Conservation (phyloP, 2,888 invertebrate species). For the Rhamphomyia laevipes region DNA sequence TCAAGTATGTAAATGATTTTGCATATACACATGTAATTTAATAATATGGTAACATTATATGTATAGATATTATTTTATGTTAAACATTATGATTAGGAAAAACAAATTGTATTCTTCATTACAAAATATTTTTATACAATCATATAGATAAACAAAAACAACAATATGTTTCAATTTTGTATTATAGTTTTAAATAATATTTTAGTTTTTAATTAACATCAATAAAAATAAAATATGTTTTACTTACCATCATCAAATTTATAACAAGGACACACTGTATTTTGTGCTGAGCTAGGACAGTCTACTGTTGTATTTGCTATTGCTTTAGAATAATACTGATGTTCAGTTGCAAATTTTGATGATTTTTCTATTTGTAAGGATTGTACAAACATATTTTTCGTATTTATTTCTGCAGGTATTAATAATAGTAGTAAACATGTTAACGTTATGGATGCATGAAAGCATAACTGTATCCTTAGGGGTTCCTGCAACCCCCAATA, state of each 20-base stretch:
- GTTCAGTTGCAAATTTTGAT: conserved; percentile 7
- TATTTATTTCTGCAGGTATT: conserved; percentile 21
- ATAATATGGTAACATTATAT: not conserved
- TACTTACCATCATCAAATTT: conserved; percentile 73
- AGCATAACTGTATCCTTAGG: conserved; percentile 4
- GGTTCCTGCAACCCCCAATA: conserved; percentile 2
- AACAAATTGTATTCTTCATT: not conserved
- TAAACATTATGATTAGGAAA: too few relatives aligned
- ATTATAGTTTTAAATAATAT: not conserved
- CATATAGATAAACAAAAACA: too few relatives aligned
- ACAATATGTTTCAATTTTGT: not conserved
- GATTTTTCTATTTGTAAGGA: conserved; percentile 13
- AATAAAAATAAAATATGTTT: not conserved
- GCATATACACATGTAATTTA: too few relatives aligned
- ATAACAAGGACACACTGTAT: conserved; percentile 81
- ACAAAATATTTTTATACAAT: not conserved
- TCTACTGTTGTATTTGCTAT: conserved; percentile 34
- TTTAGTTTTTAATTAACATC: not conserved
- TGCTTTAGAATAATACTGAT: conserved; percentile 4
- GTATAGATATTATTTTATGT: not conserved
- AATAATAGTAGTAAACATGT: conserved; percentile 5
- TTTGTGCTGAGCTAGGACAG: conserved; percentile 64
- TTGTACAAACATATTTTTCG: conserved; percentile 20
- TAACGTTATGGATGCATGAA: conserved; percentile 6
- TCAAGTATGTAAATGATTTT: too few relatives aligned